A percentile compares a stretch with the other conserved stretches of the same genome.
Conservation (phyloP, 1,140 invertebrate species). For the Drosophila kurseongensis region DNA sequence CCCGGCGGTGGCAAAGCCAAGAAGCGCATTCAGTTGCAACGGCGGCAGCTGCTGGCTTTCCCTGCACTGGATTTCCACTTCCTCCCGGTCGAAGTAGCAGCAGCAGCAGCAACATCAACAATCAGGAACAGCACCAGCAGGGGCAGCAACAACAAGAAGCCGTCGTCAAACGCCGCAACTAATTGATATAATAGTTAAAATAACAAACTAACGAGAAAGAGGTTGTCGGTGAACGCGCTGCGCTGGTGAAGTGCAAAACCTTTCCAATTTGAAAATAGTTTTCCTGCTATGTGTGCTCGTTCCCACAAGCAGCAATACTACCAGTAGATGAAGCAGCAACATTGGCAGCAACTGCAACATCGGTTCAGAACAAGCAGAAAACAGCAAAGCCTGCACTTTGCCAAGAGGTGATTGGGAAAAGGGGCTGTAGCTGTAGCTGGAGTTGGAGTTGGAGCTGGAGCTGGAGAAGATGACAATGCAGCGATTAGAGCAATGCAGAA, state of each 20-base stretch:
- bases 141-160: conserved; percentile 26
- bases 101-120: conserved; percentile 11
- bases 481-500: conserved; percentile 79
- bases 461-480: conserved; percentile 74
- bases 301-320: conserved; percentile 56
- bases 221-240: conserved; percentile 18
- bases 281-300: conserved; percentile 70
- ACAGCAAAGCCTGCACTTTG: conserved; percentile 27
- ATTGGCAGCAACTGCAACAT: conserved; percentile 20
- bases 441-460: conserved; percentile 20
- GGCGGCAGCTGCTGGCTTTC: conserved; percentile 48
- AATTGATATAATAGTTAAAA: conserved; percentile 83
- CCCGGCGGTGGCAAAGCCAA: conserved; percentile 46
- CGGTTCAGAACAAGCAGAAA: conserved; percentile 38
- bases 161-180: conserved; percentile 75
- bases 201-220: conserved; percentile 81
- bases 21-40: conserved; percentile 74
- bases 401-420: conserved; percentile 19
- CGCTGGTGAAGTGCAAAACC: conserved; percentile 79
- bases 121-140: conserved; percentile 22
- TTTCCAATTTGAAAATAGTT: conserved; percentile 83
- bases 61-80: conserved; percentile 67
- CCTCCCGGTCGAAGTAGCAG: conserved; percentile 30
- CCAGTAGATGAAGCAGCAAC: conserved; percentile 20
- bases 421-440: conserved; percentile 8